Evolutionary conservation across 2,797 vertebrate species (phyloP).

Genomic region (Pelodytes ibericus): DNA sequence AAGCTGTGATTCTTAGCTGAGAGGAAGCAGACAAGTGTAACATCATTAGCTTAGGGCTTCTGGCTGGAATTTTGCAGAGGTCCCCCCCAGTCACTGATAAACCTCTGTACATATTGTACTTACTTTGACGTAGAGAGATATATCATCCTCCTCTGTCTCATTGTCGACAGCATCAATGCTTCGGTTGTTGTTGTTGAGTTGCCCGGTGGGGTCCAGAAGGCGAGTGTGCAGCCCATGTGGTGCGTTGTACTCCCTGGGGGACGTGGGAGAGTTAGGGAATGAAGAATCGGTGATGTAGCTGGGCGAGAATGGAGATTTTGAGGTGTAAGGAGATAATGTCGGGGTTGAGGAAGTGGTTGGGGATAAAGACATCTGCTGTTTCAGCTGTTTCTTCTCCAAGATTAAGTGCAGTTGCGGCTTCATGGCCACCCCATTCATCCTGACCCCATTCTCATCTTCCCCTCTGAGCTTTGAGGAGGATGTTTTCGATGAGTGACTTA

Average conservation of each 20-base stretch:
- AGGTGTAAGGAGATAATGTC: slow-evolving; percentile 24
- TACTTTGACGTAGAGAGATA: slow-evolving; percentile 31
- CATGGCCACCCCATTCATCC: not conserved
- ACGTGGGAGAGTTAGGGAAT: slow-evolving; percentile 24
- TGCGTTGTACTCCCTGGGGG: slow-evolving; percentile 36
- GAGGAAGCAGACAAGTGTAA: no score
- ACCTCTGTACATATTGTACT: not conserved
- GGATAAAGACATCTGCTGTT: slow-evolving; percentile 1
- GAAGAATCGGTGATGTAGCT: not conserved
- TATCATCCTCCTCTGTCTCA: not conserved
- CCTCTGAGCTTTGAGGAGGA: slow-evolving; percentile 2
- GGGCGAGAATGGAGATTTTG: slow-evolving; percentile 6
- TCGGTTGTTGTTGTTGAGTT: slow-evolving; percentile 32
- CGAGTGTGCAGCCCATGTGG: slow-evolving; percentile 25
- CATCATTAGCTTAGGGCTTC: no score
- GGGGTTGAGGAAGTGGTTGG: slow-evolving; percentile 27
- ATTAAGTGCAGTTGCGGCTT: slow-evolving; percentile 9
- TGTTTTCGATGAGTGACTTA: slow-evolving; percentile 10
- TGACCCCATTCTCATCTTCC: slow-evolving; percentile 1
- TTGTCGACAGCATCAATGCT: not conserved
- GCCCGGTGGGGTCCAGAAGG: slow-evolving; percentile 22
- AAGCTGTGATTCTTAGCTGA: no score
- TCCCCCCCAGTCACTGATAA: no score
- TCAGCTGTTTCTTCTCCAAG: not conserved
- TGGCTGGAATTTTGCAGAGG: no score